Evolutionary conservation across 2,113 vertebrate genomes (phyloP), one percentile per base, ranked within the genome.

Genomic region (Larimichthys polyactis): DNA sequence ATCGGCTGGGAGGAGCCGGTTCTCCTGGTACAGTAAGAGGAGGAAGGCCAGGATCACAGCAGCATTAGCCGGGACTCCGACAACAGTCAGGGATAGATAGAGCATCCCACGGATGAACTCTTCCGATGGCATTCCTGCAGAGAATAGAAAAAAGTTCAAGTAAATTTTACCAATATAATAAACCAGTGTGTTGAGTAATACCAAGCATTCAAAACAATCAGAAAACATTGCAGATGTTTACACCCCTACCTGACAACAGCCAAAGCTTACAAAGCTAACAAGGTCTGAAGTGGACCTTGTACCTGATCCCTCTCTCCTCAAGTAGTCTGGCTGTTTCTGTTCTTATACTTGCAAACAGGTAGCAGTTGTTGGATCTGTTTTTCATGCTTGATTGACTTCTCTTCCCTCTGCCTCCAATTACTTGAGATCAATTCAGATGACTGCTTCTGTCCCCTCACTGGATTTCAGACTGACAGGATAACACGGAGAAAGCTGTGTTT

Each of bases 21-120:
- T 89, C 72, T 96, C 94, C 17, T 72, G 68, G 74, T 85, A 78
- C 5, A 84, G 65, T 24, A 88, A 29, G 5, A 84, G 86, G 36
- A 94, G 79, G 79, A 95, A 96, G 1, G 94, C 93, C 8, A 79
- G 65, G 57, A 96, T 93, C 43, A 96, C 86, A 0, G 77, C 74
- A 4, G n/a, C 0, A 71, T 96, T 96, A 5, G 95, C 93, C 0
- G 95, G 95, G 58, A 96, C 69, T 10, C 95, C 95, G 6, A 92
- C 71, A 71, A 91, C 55, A 0, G 89, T 84, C 3, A 96, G 90
- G 40, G 86, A 94, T 32, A 95, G 66, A 62, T 93, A 96, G 55
- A 95, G 86, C 85, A 93, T 81, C 49, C 94, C 93, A 0, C 93
- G 91, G 6, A 89, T 60, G 44, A 92, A 27, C 29, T 46, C 4